phyloP scores from a whole-genome alignment of 2,113 vertebrate genomes.

The Microcebus murinus region DNA sequence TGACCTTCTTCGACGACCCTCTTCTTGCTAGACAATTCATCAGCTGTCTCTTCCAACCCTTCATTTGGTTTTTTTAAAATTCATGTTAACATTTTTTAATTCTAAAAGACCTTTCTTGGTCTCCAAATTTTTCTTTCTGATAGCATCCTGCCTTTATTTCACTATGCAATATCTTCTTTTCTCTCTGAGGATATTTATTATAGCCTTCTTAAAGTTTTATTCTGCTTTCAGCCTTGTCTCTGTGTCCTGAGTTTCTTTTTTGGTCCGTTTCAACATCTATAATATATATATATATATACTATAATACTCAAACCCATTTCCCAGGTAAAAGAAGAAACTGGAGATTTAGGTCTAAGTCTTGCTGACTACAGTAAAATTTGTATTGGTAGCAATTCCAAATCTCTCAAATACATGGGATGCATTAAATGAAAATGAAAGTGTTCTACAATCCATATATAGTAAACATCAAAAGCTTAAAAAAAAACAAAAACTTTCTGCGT shows the following conservation, averaged over 20 bases:
- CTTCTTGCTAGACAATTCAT: background rate
- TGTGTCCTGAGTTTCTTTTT: background rate
- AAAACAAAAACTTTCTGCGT: background rate
- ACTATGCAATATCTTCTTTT: background rate
- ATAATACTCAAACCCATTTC: background rate
- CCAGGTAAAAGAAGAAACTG: constrained; percentile 11
- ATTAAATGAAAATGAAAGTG: background rate
- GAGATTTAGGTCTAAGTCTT: background rate
- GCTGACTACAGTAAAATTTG: background rate
- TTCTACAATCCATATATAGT: background rate
- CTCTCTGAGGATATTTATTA: background rate
- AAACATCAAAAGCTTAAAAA: background rate
- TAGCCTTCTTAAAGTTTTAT: background rate
- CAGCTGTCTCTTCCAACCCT: background rate
- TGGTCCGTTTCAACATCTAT: background rate
- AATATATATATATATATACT: background rate
- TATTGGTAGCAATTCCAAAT: background rate
- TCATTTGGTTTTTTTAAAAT: background rate
- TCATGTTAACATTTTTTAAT: background rate
- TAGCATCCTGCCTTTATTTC: background rate
- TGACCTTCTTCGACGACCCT: background rate
- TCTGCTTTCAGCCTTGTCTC: background rate
- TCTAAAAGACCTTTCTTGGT: background rate
- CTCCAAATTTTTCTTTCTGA: background rate
- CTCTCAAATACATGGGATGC: background rate